These are phyloP conservation scores for Drosophila kurseongensis DNA, from an alignment of 1,140 invertebrate genomes.

Conservation along the genomic window DNA sequence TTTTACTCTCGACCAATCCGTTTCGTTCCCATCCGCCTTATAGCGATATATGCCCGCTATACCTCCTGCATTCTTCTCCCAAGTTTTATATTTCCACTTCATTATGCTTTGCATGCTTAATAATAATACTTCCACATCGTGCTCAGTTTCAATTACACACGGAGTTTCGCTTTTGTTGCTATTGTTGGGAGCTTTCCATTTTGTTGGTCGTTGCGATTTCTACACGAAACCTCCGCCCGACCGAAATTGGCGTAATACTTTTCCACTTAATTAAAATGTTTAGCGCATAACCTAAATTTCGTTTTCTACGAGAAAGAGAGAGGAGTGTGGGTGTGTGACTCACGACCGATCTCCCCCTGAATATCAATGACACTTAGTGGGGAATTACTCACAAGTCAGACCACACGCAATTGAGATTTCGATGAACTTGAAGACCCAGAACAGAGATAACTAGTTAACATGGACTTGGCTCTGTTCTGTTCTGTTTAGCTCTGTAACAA, in stretches of 20 bases:
- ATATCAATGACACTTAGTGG: slow-evolving; percentile 67
- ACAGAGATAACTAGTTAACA: slow-evolving; percentile 29
- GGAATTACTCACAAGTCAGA: slow-evolving; percentile 14
- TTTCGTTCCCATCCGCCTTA: slow-evolving; percentile 5
- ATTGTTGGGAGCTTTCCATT: slow-evolving; percentile 69
- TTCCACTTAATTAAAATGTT: slow-evolving; percentile 83
- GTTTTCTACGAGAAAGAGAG: slow-evolving; percentile 44
- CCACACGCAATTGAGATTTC: slow-evolving; percentile 65
- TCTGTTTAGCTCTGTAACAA: slow-evolving; percentile 39
- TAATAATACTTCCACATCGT: slow-evolving; percentile 81
- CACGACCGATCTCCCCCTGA: slow-evolving; percentile 10
- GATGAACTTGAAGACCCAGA: slow-evolving; percentile 66
- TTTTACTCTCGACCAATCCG: slow-evolving; percentile 14
- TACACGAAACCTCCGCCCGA: slow-evolving; percentile 50
- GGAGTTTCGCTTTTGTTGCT: slow-evolving; percentile 76
- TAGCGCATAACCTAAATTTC: slow-evolving; percentile 79
- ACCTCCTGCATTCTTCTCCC: slow-evolving; percentile 32
- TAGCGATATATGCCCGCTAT: slow-evolving; percentile 14
- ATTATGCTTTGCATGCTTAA: slow-evolving; percentile 83
- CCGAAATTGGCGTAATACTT: slow-evolving; percentile 81
- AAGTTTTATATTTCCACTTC: slow-evolving; percentile 79
- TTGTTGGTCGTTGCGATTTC: slow-evolving; percentile 75
- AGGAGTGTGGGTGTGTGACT: slow-evolving; percentile 15
- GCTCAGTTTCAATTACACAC: slow-evolving; percentile 79
- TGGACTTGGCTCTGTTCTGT: slow-evolving; percentile 22